Evolutionary conservation across 92 coral and sea anemone genomes (phyloP), one percentile per base, ranked within the genome.

Genomic region (Pocillopora meandrina): DNA sequence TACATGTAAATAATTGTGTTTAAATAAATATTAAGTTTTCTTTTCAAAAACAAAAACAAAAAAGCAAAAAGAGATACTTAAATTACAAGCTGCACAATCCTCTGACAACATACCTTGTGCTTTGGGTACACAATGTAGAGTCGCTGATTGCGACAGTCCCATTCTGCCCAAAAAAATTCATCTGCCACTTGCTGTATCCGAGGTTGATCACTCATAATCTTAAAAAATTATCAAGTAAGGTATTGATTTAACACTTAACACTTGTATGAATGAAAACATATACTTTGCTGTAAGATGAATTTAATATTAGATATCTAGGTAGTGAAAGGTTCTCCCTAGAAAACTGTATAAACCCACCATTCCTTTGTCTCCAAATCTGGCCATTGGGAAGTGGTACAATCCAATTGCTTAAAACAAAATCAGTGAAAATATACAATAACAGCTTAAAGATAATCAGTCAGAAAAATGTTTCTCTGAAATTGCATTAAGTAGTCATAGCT

Each of bases 161-260:
- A 90, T 71, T 96, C 96, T 13, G 99, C 97, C 99, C 99, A 96
- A 0, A 90, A 33, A 81, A 96, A 96, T 36, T 92, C 89, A 20
- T 90, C 94, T 19, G 87, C 81, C 76, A 96, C 91, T 88, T 89
- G 92, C 26, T 96, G 97, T n/a, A 90, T 93, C 87, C 93, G 90
- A 35, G 99, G 99, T 67, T 96, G 99, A 61, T 95, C 91, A 82
- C 98, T 96, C 88, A 96, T 91, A 74, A 96, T 87, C 99, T 96
- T 16, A 70, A 33, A 7, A 42, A 42, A 42, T 42, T 42, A 42
- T 42, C 52, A 42, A 42, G 52, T 7, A 3, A 42, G 52, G 52
- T 42, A 42, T 42, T 42, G 52, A 42, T 42, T 42, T 42, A 42
- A 42, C 8, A 7, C 52, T 7, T 3, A 42, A 42, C 8, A 42